phyloP scores from a whole-genome alignment of 2,888 invertebrate species.

The Alloplasta piceator region DNA sequence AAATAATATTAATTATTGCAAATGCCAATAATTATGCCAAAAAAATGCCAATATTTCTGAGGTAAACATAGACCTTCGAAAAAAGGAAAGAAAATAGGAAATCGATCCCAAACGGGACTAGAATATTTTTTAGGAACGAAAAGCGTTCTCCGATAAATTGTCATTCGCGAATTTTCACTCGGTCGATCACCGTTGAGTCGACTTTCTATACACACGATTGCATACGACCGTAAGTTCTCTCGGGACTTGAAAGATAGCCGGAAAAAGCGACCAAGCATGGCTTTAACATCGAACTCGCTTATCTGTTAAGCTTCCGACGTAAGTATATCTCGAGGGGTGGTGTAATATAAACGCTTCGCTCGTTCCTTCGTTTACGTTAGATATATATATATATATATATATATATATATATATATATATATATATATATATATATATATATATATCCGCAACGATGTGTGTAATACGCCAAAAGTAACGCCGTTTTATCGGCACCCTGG shows the following conservation, averaged over 20 bases:
- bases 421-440: constrained; percentile 16
- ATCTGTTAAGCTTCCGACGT: constrained; percentile 60
- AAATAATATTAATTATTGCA: no score
- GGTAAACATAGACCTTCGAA: no score
- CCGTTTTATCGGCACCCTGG: constrained; percentile 54
- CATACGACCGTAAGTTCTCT: constrained; percentile 29
- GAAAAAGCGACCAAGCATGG: constrained; percentile 51
- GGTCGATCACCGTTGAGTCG: not conserved
- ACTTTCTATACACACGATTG: no score
- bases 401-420: constrained; percentile 15
- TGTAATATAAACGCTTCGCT: no score
- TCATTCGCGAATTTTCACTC: not conserved
- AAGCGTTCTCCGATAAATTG: no score
- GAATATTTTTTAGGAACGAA: no score
- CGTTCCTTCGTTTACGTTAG: no score
- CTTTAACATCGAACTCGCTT: constrained; percentile 40
- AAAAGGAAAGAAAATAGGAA: no score
- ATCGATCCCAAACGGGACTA: no score
- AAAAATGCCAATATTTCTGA: no score
- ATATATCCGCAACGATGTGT: constrained; percentile 46
- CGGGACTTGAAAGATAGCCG: constrained; percentile 47
- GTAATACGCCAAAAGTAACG: constrained; percentile 48
- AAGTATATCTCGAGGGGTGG: constrained; percentile 34
- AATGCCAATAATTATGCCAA: no score
- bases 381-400: constrained; percentile 26